These are phyloP conservation scores for Microcebus jonahi DNA, from an alignment of 2,113 vertebrate genomes.

Conservation along the genomic window DNA sequence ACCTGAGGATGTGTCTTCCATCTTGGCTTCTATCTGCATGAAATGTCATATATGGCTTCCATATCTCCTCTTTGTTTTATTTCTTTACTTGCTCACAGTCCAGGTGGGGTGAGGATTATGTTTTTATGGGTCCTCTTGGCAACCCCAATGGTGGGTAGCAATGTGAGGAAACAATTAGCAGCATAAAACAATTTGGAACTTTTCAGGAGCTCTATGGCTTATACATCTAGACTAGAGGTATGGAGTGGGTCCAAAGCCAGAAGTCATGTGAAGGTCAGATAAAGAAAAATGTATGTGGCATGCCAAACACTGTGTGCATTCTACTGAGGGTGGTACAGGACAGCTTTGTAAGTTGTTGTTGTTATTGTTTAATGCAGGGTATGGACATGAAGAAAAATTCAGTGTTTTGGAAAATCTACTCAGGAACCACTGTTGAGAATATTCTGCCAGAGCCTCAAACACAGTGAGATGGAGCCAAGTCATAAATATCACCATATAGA, in stretches of 20 bases:
- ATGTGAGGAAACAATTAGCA: background rate
- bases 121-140: background rate
- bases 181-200: background rate
- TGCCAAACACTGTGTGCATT: accelerated
- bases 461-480: background rate
- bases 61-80: background rate
- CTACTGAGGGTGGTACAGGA: background rate
- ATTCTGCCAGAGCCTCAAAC: background rate
- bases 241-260: background rate
- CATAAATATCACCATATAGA: background rate
- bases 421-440: background rate
- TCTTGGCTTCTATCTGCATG: background rate
- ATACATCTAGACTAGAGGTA: background rate
- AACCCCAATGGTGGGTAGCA: background rate
- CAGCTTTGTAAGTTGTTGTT: background rate
- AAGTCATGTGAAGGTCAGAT: background rate
- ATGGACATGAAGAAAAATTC: background rate
- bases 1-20: background rate
- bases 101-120: background rate
- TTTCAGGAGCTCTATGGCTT: background rate
- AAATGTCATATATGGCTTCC: background rate
- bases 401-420: background rate
- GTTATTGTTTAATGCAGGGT: background rate
- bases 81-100: background rate
- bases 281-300: background rate